Percentiles rank a stretch among this genome's conserved stretches.
Conservation (phyloP, 2,797 vertebrate species). For the Eospalax fontanierii region DNA sequence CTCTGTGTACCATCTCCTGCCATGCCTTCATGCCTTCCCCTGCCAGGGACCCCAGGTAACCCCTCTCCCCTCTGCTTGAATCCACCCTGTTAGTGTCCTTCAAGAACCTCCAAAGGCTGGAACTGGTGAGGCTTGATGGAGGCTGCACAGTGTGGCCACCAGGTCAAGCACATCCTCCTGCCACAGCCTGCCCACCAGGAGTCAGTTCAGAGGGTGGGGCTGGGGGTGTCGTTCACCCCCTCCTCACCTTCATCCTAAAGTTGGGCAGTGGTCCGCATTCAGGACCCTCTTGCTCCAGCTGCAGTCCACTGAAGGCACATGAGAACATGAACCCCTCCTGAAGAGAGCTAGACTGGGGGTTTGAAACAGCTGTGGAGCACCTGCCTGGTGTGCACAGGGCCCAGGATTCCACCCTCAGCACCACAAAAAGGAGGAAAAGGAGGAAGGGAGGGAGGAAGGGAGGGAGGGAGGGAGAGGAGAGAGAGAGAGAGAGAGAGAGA, state of each 20-base stretch:
- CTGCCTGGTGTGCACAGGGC: neutral
- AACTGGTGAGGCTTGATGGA: neutral
- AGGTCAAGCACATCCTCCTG: neutral
- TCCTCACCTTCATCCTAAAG: neutral
- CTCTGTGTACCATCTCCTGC: neutral
- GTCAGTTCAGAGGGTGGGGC: neutral
- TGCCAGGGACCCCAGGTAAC: neutral
- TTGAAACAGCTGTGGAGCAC: too few species aligned
- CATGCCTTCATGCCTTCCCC: neutral
- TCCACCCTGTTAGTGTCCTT: neutral
- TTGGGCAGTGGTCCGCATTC: neutral
- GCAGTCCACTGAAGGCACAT: neutral
- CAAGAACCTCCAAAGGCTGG: neutral
- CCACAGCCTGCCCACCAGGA: neutral
- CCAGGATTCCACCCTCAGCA: neutral
- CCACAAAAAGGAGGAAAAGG: neutral
- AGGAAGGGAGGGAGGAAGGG: neutral
- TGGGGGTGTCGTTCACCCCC: too few species aligned
- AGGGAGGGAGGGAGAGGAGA: neutral
- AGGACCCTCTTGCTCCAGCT: neutral
- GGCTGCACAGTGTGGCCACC: neutral
- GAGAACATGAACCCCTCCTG: accelerated
- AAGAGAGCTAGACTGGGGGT: neutral
- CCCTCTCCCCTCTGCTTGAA: neutral
- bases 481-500: too few species aligned